phyloP scores from a whole-genome alignment of 2,797 vertebrate genomes.

The Pitangus sulphuratus region DNA sequence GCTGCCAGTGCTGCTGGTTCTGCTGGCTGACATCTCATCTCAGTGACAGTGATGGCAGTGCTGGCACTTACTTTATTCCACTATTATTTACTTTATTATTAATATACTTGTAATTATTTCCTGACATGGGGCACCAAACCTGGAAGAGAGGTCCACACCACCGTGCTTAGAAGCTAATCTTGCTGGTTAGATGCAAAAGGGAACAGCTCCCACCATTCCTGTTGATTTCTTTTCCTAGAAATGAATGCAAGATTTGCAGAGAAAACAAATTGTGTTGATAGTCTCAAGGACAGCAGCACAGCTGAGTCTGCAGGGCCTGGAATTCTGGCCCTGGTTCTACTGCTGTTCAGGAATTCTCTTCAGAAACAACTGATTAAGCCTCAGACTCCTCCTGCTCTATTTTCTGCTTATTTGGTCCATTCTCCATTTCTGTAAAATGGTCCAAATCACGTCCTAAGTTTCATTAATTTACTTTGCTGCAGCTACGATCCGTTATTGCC shows the following conservation, averaged over 20 bases:
- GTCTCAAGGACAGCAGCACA: background rate
- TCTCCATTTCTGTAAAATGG: background rate
- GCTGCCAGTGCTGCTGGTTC: background rate
- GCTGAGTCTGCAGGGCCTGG: background rate
- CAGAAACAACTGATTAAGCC: background rate
- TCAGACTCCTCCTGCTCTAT: background rate
- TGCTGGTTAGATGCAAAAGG: background rate
- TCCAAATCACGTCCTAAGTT: background rate
- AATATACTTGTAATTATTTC: background rate
- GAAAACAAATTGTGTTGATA: background rate
- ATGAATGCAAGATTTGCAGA: background rate
- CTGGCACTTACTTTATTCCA: background rate
- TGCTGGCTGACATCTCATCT: background rate
- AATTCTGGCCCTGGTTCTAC: background rate
- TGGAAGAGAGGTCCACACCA: background rate
- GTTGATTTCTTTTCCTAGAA: background rate
- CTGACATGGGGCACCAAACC: background rate
- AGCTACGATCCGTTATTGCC: background rate
- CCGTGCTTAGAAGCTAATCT: background rate
- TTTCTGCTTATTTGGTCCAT: background rate
- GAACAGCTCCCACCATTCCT: background rate
- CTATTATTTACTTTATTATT: background rate
- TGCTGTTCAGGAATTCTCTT: slow-evolving; percentile 8
- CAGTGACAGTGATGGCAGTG: background rate
- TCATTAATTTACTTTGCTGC: background rate